phyloP scores from a whole-genome alignment of 1,140 invertebrate species.

The Drosophila tsacasi region DNA sequence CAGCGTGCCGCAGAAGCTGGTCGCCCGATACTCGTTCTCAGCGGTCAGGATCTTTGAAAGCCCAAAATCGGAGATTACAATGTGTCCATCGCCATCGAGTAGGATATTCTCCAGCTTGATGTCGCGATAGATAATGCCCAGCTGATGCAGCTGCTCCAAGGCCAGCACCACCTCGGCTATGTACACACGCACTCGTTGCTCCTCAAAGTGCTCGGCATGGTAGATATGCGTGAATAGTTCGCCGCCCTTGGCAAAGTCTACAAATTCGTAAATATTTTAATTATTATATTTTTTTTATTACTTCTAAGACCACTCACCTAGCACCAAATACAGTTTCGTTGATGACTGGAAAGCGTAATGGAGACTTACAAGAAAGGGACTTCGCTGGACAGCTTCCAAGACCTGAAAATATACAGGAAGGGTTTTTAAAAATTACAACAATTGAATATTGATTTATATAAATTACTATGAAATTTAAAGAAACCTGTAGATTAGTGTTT shows the following conservation, averaged over 20 bases:
- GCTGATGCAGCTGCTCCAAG: constrained; percentile 95
- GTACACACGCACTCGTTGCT: constrained; percentile 94
- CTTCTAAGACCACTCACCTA: constrained; percentile 88
- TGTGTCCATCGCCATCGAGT: constrained; percentile 94
- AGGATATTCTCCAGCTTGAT: constrained; percentile 98
- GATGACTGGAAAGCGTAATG: constrained; percentile 98
- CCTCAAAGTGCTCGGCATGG: constrained; percentile 93
- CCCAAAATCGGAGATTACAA: constrained; percentile 96
- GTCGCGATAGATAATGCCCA: constrained; percentile 97
- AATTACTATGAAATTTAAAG: not conserved
- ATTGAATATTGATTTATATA: not conserved
- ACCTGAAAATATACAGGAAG: constrained; percentile 87
- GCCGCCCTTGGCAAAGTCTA: constrained; percentile 97
- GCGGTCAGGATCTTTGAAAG: constrained; percentile 92
- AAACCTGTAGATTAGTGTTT: not conserved
- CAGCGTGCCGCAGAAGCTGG: constrained; percentile 99
- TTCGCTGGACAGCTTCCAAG: constrained; percentile 94
- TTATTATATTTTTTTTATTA: not conserved
- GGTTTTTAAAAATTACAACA: not conserved
- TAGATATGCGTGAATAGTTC: constrained; percentile 97
- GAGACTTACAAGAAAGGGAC: constrained; percentile 96
- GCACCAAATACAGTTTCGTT: constrained; percentile 95
- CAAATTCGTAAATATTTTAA: constrained; percentile 76
- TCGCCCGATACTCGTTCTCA: constrained; percentile 89
- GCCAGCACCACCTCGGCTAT: constrained; percentile 97